Percentiles rank a stretch among this genome's conserved stretches.
Evolutionary conservation across 2,888 invertebrate genomes (phyloP).

Genomic region (Phalangium opilio): DNA sequence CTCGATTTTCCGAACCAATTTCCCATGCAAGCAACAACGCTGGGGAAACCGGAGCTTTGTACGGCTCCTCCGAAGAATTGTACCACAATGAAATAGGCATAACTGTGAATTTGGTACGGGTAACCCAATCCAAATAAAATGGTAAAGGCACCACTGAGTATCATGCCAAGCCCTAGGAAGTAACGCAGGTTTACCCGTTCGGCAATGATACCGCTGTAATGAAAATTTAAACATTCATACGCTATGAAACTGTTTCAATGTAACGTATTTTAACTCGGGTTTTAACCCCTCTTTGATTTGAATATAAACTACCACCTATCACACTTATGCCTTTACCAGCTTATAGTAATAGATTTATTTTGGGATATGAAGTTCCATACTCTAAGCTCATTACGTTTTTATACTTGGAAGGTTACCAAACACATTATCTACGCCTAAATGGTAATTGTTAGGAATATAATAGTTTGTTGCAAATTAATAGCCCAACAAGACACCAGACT

Average conservation of each 20-base stretch:
- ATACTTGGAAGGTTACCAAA: too few species aligned
- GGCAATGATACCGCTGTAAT: conserved; percentile 65
- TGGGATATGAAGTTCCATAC: too few species aligned
- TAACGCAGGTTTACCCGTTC: conserved; percentile 80
- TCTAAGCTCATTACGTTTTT: too few species aligned
- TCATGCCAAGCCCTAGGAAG: conserved; percentile 81
- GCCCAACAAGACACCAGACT: too few species aligned
- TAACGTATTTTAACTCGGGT: not conserved
- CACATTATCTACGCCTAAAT: too few species aligned
- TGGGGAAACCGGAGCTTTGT: conserved; percentile 93
- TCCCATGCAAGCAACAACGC: conserved; percentile 81
- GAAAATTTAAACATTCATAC: conserved; percentile 8
- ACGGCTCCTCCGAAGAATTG: conserved; percentile 66
- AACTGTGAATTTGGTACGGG: conserved; percentile 58
- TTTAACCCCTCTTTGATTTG: too few species aligned
- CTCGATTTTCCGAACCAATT: conserved; percentile 89
- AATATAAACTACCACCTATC: too few species aligned
- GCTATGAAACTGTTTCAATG: not conserved
- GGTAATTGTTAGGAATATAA: too few species aligned
- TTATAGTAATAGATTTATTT: too few species aligned
- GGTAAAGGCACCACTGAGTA: conserved; percentile 66
- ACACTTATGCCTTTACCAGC: too few species aligned
- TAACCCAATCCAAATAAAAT: conserved; percentile 78
- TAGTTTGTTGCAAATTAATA: too few species aligned
- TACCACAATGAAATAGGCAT: conserved; percentile 63